Percentiles rank a stretch among this genome's conserved stretches.
These are phyloP conservation scores for Numida meleagris DNA, from an alignment of 2,113 vertebrate genomes.

Conservation along the genomic window DNA sequence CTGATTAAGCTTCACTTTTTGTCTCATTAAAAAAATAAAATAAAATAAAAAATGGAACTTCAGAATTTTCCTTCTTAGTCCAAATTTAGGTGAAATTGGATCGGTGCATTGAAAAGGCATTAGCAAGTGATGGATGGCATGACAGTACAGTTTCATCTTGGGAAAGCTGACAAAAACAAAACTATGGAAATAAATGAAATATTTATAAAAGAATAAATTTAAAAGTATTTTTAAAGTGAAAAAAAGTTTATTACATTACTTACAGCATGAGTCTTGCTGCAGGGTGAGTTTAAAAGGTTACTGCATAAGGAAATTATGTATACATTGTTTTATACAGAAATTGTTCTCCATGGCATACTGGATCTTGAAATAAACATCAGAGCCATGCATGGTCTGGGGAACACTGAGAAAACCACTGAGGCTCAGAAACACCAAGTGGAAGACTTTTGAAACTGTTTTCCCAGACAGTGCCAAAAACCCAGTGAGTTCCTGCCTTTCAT, in stretches of 20 bases:
- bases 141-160: background rate
- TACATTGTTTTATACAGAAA: background rate
- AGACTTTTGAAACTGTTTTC: conserved; percentile 1
- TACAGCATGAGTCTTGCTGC: background rate
- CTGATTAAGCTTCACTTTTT: background rate
- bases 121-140: background rate
- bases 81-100: background rate
- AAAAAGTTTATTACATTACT: background rate
- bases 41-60: fast-evolving
- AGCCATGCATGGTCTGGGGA: background rate
- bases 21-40: background rate
- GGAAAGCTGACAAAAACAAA: background rate
- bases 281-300: background rate
- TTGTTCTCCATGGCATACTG: background rate
- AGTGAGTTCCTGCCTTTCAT: conserved; percentile 21
- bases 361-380: background rate
- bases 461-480: background rate
- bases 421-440: background rate
- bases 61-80: background rate
- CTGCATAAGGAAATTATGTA: background rate
- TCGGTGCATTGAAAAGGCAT: background rate
- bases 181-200: background rate
- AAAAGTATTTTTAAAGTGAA: background rate
- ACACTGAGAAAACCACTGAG: background rate
- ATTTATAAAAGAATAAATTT: no score